Evolutionary conservation across 2,797 vertebrate species (phyloP).

Genomic region (Nyctalus aviator): DNA sequence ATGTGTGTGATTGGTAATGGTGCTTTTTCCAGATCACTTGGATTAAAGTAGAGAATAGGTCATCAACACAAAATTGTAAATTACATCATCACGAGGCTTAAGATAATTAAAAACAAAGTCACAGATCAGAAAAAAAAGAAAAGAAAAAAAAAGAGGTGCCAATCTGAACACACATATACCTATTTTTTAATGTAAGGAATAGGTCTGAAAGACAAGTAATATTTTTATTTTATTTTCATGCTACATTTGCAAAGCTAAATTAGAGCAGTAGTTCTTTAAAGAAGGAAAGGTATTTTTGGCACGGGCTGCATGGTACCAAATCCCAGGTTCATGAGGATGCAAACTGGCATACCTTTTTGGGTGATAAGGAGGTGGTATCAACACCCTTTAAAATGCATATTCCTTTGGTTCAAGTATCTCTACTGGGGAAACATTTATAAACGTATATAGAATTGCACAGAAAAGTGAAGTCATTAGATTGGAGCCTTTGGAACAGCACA

Average conservation of each 20-base stretch:
- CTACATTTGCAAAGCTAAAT: neutral
- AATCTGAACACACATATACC: neutral
- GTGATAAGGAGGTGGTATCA: neutral
- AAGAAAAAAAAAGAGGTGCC: too few species aligned
- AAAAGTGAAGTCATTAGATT: neutral
- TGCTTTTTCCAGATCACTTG: too few species aligned
- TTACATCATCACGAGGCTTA: too few species aligned
- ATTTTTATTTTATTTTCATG: slow-evolving; percentile 26
- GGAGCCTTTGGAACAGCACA: neutral
- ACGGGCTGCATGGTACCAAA: neutral
- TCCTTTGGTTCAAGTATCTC: neutral
- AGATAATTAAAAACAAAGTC: too few species aligned
- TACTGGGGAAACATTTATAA: neutral
- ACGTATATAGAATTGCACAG: neutral
- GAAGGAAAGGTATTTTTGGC: neutral
- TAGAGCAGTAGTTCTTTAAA: neutral
- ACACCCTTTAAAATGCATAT: neutral
- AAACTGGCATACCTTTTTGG: neutral
- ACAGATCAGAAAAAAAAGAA: too few species aligned
- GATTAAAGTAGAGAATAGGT: too few species aligned
- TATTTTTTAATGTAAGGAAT: slow-evolving; percentile 15
- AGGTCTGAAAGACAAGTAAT: slow-evolving; percentile 34
- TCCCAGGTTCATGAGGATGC: neutral
- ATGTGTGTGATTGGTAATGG: too few species aligned
- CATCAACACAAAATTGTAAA: too few species aligned